Percentiles rank a stretch among this genome's conserved stretches.
phyloP scores from a whole-genome alignment of 2,797 vertebrate species.

The Lates japonicus region DNA sequence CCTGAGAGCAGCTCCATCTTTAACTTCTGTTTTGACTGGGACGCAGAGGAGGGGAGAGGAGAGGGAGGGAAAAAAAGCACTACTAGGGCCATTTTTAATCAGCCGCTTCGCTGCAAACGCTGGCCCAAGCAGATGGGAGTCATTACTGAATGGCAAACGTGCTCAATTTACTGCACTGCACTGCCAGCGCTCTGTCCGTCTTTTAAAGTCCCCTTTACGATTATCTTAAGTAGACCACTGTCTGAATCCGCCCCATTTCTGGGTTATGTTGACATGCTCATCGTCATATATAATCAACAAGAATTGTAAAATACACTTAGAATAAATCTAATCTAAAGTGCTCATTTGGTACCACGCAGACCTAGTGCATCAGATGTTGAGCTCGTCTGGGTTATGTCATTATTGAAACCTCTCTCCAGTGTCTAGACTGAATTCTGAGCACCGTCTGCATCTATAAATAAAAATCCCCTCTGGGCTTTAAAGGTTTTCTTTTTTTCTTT shows the following conservation, averaged over 20 bases:
- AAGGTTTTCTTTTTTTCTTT: constrained; percentile 21
- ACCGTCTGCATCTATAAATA: constrained; percentile 76
- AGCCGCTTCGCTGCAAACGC: constrained; percentile 71
- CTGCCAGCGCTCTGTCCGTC: constrained; percentile 62
- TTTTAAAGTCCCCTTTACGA: constrained; percentile 34
- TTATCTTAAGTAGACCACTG: constrained; percentile 55
- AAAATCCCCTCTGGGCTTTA: constrained; percentile 52
- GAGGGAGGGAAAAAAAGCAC: constrained; percentile 25
- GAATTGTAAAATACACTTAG: constrained; percentile 41
- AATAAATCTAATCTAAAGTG: constrained; percentile 48
- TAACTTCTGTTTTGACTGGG: constrained; percentile 79
- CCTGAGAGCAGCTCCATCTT: constrained; percentile 71
- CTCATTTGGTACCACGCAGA: constrained; percentile 43
- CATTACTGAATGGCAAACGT: constrained; percentile 80
- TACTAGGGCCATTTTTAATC: constrained; percentile 79
- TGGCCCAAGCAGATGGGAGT: constrained; percentile 81
- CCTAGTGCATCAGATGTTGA: constrained; percentile 48
- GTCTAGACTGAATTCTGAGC: constrained; percentile 70
- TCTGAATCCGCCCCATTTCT: constrained; percentile 42
- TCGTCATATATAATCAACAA: constrained; percentile 53
- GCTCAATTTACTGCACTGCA: constrained; percentile 75
- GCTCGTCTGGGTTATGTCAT: constrained; percentile 69
- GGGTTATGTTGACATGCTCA: constrained; percentile 57
- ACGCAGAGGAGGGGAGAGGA: constrained; percentile 5
- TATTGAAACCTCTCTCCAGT: constrained; percentile 46